Evolutionary conservation across 1,140 invertebrate species (phyloP).

Genomic region (Lordiphosa collinella): DNA sequence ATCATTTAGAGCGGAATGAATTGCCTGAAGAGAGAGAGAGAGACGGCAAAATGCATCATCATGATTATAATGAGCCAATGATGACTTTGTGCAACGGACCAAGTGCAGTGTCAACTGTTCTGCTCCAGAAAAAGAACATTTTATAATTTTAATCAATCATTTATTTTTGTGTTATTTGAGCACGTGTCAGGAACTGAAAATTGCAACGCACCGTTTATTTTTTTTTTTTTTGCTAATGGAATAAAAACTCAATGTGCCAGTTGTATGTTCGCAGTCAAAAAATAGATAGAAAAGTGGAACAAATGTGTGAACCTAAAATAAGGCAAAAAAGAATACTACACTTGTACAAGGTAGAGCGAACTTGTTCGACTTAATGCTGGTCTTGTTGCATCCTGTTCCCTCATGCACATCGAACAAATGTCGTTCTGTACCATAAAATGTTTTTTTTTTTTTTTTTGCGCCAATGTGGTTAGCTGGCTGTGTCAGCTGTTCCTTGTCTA

Average conservation of each 20-base stretch:
- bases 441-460: conserved; percentile 14
- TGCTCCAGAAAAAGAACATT: background rate
- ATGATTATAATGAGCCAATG: conserved; percentile 66
- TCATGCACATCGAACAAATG: too few relatives aligned
- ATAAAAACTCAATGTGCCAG: conserved; percentile 31
- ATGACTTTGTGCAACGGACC: conserved; percentile 31
- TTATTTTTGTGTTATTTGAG: background rate
- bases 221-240: conserved; percentile 31
- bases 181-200: conserved; percentile 24
- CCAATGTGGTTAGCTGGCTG: too few relatives aligned
- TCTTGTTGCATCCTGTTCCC: too few relatives aligned
- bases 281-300: conserved; percentile 1
- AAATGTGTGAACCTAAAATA: conserved; percentile 25
- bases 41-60: conserved; percentile 38
- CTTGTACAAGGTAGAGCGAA: background rate
- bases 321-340: conserved; percentile 25
- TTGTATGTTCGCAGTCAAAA: conserved; percentile 10
- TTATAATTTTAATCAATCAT: conserved; percentile 7
- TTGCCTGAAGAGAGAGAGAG: conserved; percentile 32
- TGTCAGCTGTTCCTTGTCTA: conserved; percentile 1
- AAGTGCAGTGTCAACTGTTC: conserved; percentile 38
- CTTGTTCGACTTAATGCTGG: too few relatives aligned
- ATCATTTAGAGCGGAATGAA: conserved; percentile 64
- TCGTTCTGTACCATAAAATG: conserved; percentile 5
- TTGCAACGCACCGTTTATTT: conserved; percentile 22